Conservation (phyloP, 1,140 invertebrate genomes). For the Belonocnema kinseyi region DNA sequence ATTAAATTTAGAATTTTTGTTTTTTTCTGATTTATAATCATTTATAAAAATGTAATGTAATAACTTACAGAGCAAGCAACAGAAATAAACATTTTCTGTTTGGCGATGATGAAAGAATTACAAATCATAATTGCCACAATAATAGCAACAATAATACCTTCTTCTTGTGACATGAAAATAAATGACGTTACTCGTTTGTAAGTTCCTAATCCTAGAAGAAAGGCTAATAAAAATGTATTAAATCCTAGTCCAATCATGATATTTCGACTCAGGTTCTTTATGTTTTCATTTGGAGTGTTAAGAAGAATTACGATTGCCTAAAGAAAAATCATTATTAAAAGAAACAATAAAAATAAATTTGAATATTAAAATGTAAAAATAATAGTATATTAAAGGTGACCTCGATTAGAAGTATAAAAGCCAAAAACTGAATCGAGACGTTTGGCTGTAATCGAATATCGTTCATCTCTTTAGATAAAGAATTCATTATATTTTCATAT, state of each 20-base stretch:
- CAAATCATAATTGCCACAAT: constrained; percentile 16
- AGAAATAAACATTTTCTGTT: not conserved
- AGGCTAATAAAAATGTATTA: not conserved
- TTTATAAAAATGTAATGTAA: not conserved
- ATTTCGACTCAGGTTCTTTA: not conserved
- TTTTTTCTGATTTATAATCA: not conserved
- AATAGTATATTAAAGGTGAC: not conserved
- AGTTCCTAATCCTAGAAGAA: not conserved
- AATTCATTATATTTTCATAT: constrained; percentile 15
- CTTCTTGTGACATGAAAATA: constrained; percentile 3
- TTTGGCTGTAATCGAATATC: constrained; percentile 5
- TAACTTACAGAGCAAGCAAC: not conserved
- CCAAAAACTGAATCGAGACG: constrained; percentile 12
- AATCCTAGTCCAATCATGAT: not conserved
- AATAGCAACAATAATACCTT: not conserved
- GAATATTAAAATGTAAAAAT: not conserved
- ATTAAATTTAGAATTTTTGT: not conserved
- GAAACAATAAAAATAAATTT: not conserved
- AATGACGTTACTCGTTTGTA: constrained; percentile 10
- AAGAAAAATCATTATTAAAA: not conserved
- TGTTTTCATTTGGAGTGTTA: not conserved
- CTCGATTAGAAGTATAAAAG: constrained; percentile 5
- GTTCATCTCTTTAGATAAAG: not conserved
- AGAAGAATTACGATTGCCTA: not conserved
- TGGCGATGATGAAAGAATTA: not conserved